Base-by-base conservation (phyloP, 2,888 invertebrate species). In the Slavum lentiscoides region DNA sequence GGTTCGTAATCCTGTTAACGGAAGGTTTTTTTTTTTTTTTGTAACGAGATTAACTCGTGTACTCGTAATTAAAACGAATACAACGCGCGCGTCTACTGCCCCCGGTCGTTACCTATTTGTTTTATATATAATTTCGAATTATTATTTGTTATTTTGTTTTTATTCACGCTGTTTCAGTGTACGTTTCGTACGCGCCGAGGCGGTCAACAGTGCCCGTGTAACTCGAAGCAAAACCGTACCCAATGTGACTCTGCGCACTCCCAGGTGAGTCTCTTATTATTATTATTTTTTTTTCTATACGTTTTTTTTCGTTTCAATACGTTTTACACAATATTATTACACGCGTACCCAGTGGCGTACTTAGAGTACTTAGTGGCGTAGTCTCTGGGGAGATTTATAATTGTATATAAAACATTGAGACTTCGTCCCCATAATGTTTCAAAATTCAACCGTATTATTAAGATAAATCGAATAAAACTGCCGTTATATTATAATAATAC, bases 191-290 rank as follows among this genome's bases (percentile, higher is more conserved):
- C 72, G 62, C 64, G 64, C 80, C n/a, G 80, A 80, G 39, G 61
- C 70, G 9, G 62, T 72, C 39, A 64, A 80, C 55, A 70, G 72
- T 58, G 30, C 62, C 23, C 55, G 62, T 70, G 39, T 64, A 64
- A 64, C 66, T 7, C 70, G 80, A 72, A 80, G 80, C 64, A 80
- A 80, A 80, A 80, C 80, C 62, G 80, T 66, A 43, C 80, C 80
- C 43, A 80, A 72, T 64, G n/a, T 80, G 58, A 70, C 70, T 64
- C 64, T 72, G 19, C 66, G 80, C n/a, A 43, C 62, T 62, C 80
- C 80, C 23, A 80, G 80, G 80, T 80, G 64, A 80, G 39, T 75
- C 7, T 66, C 66, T 66, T 58, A 6, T 64, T 64, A 19, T 39
- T 30, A 15, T n/a, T n/a, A n/a, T n/a, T n/a, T n/a, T n/a, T n/a